A percentile compares a stretch with the other conserved stretches of the same genome.
phyloP scores from a whole-genome alignment of 2,888 invertebrate genomes.

The Chrysolina americana region DNA sequence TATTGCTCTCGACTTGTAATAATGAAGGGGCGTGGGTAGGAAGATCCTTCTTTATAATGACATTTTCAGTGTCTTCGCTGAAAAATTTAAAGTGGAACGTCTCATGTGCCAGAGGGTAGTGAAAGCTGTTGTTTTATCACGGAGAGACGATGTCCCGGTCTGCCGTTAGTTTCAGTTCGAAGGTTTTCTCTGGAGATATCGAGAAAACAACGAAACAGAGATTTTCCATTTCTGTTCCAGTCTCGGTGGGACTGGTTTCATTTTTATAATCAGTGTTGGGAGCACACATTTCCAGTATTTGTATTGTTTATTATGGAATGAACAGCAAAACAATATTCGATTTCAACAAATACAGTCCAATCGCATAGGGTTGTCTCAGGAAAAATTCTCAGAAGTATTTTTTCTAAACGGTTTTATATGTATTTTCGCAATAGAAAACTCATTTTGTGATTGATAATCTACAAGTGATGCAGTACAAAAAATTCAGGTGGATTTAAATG shows the following conservation, averaged over 20 bases:
- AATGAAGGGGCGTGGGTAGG: slow-evolving; percentile 22
- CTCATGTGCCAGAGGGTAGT: neutral
- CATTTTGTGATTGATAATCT: no score
- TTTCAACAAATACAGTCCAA: no score
- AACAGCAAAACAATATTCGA: no score
- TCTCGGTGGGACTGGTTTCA: neutral
- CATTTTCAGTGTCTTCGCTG: neutral
- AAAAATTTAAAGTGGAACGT: slow-evolving; percentile 26
- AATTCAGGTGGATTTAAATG: no score
- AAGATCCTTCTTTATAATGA: slow-evolving; percentile 12
- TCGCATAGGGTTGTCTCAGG: no score
- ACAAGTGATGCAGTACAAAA: no score
- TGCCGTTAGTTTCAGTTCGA: neutral
- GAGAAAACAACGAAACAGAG: neutral
- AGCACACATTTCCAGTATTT: no score
- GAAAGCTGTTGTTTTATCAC: neutral
- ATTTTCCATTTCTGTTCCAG: neutral
- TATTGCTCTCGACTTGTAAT: slow-evolving; percentile 32
- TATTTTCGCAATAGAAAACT: no score
- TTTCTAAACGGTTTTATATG: no score
- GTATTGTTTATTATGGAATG: no score
- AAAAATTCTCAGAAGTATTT: no score
- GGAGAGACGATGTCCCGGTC: neutral
- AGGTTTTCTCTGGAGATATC: neutral
- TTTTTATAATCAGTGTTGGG: no score